A percentile compares a stretch with the other conserved stretches of the same genome.
phyloP scores from a whole-genome alignment of 2,113 vertebrate genomes.

The Seriola quinqueradiata region DNA sequence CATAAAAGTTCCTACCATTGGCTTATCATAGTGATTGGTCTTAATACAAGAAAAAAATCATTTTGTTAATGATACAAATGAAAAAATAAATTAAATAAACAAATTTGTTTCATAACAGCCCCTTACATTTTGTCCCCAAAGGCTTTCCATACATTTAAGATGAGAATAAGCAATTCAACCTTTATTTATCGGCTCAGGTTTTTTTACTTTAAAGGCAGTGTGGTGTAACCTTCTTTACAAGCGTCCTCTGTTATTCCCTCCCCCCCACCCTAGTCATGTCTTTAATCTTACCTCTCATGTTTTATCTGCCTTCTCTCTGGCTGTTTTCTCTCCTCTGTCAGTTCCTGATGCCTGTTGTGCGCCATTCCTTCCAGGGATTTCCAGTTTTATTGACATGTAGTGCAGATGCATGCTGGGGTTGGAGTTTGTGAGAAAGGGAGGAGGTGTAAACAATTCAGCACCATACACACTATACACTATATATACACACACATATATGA shows the following conservation, averaged over 20 bases:
- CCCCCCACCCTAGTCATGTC: neutral
- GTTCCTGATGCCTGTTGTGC: neutral
- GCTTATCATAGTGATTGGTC: too few species aligned
- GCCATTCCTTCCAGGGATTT: neutral
- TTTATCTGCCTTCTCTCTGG: neutral
- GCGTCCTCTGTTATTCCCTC: neutral
- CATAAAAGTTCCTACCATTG: too few species aligned
- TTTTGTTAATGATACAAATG: too few species aligned
- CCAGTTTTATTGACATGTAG: conserved; percentile 25
- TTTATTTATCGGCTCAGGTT: neutral
- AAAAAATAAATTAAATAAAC: too few species aligned
- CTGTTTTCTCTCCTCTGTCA: neutral
- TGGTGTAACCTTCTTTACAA: neutral
- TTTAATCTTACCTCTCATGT: neutral
- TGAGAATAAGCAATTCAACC: neutral
- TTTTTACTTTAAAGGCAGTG: neutral
- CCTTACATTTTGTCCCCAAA: neutral
- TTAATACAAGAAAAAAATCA: too few species aligned
- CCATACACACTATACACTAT: neutral
- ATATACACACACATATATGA: neutral
- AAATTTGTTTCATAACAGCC: neutral
- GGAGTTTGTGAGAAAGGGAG: neutral
- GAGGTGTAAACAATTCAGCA: conserved; percentile 30
- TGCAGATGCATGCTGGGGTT: neutral
- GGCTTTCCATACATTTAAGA: neutral